phyloP scores from a whole-genome alignment of 37 sponge, comb jelly and placozoan genomes.

The Geodia barretti region DNA sequence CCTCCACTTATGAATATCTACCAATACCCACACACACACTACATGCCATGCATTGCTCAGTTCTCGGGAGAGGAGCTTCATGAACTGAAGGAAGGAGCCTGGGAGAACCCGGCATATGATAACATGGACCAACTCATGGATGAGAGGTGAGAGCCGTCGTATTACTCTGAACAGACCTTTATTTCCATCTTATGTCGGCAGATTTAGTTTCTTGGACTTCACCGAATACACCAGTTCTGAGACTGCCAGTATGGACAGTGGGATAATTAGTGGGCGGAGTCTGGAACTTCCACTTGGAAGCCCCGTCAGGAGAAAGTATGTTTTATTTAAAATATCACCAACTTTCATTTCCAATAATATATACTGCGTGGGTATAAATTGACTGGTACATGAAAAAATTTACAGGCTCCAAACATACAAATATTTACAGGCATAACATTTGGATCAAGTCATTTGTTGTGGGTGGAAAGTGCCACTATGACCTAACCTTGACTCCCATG shows the following conservation, averaged over 20 bases:
- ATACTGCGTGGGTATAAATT: too few species aligned
- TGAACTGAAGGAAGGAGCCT: conserved; percentile 37
- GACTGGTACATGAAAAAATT: too few species aligned
- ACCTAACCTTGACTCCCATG: too few species aligned
- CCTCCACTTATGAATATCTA: too few species aligned
- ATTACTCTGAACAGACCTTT: too few species aligned
- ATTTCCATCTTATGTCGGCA: background rate
- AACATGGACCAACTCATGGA: conserved; percentile 88
- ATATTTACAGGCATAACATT: background rate
- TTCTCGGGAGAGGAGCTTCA: conserved; percentile 73
- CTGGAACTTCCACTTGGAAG: background rate
- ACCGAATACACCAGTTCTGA: conserved; percentile 7
- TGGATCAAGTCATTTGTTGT: too few species aligned
- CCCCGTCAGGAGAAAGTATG: background rate
- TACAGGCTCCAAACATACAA: too few species aligned
- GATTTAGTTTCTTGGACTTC: conserved; percentile 48
- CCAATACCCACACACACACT: too few species aligned
- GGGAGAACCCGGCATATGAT: conserved; percentile 89
- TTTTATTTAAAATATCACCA: too few species aligned
- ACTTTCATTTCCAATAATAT: too few species aligned
- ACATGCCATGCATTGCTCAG: too few species aligned
- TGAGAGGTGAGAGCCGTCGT: conserved; percentile 87
- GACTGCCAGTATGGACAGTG: background rate
- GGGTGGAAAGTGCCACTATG: too few species aligned
- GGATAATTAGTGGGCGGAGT: background rate